Evolutionary conservation across 2,888 invertebrate genomes (phyloP), one percentile per base, ranked within the genome.

Genomic region (Sympetrum striolatum): DNA sequence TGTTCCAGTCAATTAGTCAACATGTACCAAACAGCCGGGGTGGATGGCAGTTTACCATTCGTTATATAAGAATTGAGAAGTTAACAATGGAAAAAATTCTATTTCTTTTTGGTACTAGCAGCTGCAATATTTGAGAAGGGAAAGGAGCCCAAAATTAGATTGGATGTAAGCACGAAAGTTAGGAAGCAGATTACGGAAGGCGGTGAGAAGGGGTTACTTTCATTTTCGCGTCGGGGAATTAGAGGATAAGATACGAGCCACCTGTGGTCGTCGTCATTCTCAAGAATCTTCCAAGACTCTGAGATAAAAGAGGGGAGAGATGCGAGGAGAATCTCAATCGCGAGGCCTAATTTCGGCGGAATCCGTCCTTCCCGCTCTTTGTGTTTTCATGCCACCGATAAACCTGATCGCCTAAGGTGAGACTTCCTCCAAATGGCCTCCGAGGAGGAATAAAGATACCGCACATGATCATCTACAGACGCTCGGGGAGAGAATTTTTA

Each of bases 231-330:
- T 25, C 18, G 73, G 73, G 25, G 73, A 31, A 73, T 31, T 25
- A 73, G 73, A 73, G 73, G 73, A 73, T 73, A 73, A 73, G 73
- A 86, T 86, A 86, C 86, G 86, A 86, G 60, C 86, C 86, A 86
- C 86, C 86, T 86, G 86, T 86, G 60, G 60, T 58, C 25, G 86
- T 31, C 73, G 73, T 73, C 73, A 73, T 73, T 31, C 25, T 31
- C 73, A 73, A 73, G 73, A 25, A 73, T 73, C 73, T 73, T 73
- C 73, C 73, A 12, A 31, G 53, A 14, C 3, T 58, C 12, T n/a
- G 64, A n/a, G 44, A 44, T 44, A 44, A 22, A 58, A 58, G 82
- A 35, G 35, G 22, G 58, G 22, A 15, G 10, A 10, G 64, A 8
- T 1, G 64, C 4, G 64, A 64, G 60, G n/a, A n/a, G 73, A 73